phyloP scores from a whole-genome alignment of 64 coral and sea anemone species.

The Actinia equina region DNA sequence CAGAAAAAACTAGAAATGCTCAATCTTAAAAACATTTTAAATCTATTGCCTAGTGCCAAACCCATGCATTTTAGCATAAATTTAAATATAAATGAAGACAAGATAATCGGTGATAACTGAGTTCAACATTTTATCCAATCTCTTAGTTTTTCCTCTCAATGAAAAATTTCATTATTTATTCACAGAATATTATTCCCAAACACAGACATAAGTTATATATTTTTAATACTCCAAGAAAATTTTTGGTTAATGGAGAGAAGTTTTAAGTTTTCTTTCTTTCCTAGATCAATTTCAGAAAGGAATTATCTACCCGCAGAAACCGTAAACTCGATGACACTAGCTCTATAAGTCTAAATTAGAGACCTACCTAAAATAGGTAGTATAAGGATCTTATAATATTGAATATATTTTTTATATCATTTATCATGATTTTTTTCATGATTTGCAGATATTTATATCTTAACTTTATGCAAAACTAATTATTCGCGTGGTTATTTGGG shows the following conservation, averaged over 20 bases:
- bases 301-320: too few species aligned
- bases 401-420: too few species aligned
- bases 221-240: not conserved
- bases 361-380: too few species aligned
- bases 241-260: not conserved
- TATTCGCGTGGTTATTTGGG: too few species aligned
- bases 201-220: not conserved
- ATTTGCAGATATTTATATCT: too few species aligned
- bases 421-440: too few species aligned
- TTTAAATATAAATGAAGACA: not conserved
- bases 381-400: too few species aligned
- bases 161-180: not conserved
- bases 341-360: too few species aligned
- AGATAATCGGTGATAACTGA: not conserved
- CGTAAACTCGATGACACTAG: too few species aligned
- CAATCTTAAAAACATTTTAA: not conserved
- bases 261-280: too few species aligned
- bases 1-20: not conserved
- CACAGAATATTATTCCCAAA: not conserved
- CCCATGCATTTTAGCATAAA: slow-evolving; percentile 13
- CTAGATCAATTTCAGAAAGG: too few species aligned
- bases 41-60: not conserved
- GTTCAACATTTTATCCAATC: not conserved
- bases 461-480: too few species aligned
- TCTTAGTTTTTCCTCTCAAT: not conserved